These are phyloP conservation scores for Drusus annulatus DNA, from an alignment of 1,140 invertebrate genomes.

Conservation along the genomic window DNA sequence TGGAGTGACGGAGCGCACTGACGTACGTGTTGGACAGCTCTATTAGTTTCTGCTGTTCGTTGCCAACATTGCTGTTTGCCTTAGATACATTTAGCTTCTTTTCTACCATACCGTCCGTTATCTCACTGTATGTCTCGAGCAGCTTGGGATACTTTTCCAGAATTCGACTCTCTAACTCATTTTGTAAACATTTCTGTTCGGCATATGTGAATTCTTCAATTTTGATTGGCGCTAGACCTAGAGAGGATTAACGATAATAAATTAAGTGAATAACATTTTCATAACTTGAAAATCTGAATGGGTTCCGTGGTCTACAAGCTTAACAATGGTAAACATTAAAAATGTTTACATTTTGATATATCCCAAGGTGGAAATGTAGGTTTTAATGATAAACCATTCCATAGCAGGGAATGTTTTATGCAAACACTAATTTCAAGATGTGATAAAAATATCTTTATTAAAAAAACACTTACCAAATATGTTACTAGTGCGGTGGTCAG, in stretches of 20 bases:
- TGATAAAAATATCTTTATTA: background rate
- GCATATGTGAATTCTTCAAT: conserved; percentile 27
- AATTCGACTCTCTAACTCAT: conserved; percentile 2
- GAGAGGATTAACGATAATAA: too few species aligned
- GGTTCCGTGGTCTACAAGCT: too few species aligned
- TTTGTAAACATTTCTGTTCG: conserved; percentile 31
- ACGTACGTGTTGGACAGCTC: conserved; percentile 13
- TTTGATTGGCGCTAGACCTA: conserved; percentile 24
- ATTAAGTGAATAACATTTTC: too few species aligned
- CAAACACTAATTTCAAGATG: too few species aligned
- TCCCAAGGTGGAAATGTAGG: too few species aligned
- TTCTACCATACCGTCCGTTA: background rate
- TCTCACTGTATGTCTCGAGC: conserved; percentile 8
- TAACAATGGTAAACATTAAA: too few species aligned
- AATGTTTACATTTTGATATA: too few species aligned
- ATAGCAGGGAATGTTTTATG: too few species aligned
- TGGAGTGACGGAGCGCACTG: background rate
- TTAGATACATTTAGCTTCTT: background rate
- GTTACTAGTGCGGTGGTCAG: conserved; percentile 22
- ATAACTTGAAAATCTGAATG: too few species aligned
- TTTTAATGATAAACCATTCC: too few species aligned
- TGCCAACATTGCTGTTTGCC: too few species aligned
- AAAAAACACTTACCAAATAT: conserved; percentile 34
- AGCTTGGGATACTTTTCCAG: conserved; percentile 32
- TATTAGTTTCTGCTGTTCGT: conserved; percentile 10